phyloP scores from a whole-genome alignment of 37 sponge, comb jelly and placozoan genomes.

The Beroe ovata region DNA sequence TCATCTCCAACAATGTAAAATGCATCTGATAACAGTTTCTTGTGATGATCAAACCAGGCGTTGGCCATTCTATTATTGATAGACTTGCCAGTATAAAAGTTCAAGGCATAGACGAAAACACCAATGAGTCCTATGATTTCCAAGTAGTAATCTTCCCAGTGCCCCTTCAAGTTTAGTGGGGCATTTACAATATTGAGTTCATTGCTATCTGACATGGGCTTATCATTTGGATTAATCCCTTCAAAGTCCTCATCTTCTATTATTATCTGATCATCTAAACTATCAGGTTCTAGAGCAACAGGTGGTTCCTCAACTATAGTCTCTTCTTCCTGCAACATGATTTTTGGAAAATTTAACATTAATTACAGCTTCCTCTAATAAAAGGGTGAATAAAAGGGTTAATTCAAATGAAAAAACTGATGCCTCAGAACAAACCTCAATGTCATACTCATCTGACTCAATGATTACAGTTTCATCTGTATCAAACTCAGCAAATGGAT shows the following conservation, averaged over 20 bases:
- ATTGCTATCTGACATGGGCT: slow-evolving; percentile 2
- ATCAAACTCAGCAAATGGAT: slow-evolving; percentile 67
- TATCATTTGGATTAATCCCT: slow-evolving; percentile 20
- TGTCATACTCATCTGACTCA: slow-evolving; percentile 58
- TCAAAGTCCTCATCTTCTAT: slow-evolving; percentile 55
- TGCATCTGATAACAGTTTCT: slow-evolving; percentile 45
- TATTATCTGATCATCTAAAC: not conserved
- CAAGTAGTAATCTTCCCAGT: slow-evolving; percentile 60
- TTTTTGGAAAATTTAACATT: too few species aligned
- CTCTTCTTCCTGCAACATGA: slow-evolving; percentile 28
- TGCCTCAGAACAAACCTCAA: slow-evolving; percentile 38
- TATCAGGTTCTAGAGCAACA: not conserved
- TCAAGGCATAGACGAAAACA: slow-evolving; percentile 55
- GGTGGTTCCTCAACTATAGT: not conserved
- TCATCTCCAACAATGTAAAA: slow-evolving; percentile 57
- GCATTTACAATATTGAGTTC: slow-evolving; percentile 53
- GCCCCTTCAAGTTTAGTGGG: slow-evolving; percentile 52
- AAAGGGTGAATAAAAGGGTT: too few species aligned
- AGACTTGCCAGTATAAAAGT: slow-evolving; percentile 63
- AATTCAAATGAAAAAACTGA: too few species aligned
- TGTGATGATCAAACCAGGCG: slow-evolving; percentile 62
- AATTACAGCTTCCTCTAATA: too few species aligned
- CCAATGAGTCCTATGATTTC: slow-evolving; percentile 60
- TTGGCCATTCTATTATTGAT: slow-evolving; percentile 61
- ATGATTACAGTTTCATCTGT: slow-evolving; percentile 55